Evolutionary conservation across 2,113 vertebrate species (phyloP).

Genomic region (Phylloscopus trochilus): DNA sequence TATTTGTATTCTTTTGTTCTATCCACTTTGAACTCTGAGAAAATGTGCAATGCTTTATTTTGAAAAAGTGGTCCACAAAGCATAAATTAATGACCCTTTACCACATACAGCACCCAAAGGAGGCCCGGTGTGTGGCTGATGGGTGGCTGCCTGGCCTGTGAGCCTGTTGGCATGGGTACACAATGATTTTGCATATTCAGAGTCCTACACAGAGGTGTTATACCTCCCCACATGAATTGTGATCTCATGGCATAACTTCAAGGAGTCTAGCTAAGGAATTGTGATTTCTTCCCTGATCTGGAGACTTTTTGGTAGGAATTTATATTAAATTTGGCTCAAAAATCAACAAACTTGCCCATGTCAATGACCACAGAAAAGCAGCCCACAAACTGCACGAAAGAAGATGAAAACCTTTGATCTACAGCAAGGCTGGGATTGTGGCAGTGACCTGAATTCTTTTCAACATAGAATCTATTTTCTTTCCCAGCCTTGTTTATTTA

Average conservation of each 20-base stretch:
- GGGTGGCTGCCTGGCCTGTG: background rate
- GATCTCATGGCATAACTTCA: background rate
- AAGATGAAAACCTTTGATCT: background rate
- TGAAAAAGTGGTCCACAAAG: background rate
- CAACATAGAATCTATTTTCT: background rate
- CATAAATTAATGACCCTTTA: background rate
- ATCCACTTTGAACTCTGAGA: background rate
- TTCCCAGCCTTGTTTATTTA: background rate
- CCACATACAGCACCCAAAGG: fast-evolving
- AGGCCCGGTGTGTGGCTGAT: background rate
- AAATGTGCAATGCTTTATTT: background rate
- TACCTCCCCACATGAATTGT: background rate
- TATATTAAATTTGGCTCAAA: background rate
- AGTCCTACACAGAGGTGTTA: background rate
- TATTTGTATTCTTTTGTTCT: background rate
- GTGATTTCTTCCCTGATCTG: background rate
- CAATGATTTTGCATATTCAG: background rate
- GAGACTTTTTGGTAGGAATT: background rate
- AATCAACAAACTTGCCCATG: background rate
- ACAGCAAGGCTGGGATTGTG: background rate
- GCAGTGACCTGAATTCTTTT: background rate
- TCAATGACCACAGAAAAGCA: background rate
- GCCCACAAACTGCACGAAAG: background rate
- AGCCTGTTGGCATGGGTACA: background rate
- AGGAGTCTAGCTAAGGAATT: background rate